These are phyloP conservation scores for Ericerus pela DNA, from an alignment of 1,140 invertebrate species.

Conservation along the genomic window DNA sequence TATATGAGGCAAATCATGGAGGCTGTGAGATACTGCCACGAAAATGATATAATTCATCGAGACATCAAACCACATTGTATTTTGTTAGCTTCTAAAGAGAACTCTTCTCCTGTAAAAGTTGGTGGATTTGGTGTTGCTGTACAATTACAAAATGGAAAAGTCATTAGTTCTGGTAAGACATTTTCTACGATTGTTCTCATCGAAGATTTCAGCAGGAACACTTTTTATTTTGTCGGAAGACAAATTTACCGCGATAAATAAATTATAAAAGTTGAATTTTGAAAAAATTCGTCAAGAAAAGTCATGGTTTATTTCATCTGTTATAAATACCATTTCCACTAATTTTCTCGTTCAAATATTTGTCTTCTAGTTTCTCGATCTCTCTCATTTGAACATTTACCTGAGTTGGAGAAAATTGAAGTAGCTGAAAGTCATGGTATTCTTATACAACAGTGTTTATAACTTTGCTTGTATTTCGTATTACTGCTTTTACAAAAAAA, in stretches of 20 bases:
- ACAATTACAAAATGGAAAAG: slow-evolving; percentile 61
- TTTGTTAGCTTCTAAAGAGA: slow-evolving; percentile 83
- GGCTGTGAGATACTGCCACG: slow-evolving; percentile 88
- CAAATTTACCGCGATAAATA: too few relatives aligned
- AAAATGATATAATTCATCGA: slow-evolving; percentile 91
- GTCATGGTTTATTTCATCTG: too few relatives aligned
- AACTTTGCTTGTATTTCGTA: slow-evolving; percentile 1
- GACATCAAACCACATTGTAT: slow-evolving; percentile 93
- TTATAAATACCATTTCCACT: not conserved
- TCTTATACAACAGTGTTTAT: slow-evolving; percentile 15
- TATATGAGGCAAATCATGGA: slow-evolving; percentile 95
- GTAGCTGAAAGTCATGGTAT: slow-evolving; percentile 23
- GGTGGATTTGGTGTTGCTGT: slow-evolving; percentile 95
- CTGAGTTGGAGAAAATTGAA: slow-evolving; percentile 27
- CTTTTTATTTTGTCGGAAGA: too few relatives aligned
- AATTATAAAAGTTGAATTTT: too few relatives aligned
- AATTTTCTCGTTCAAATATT: too few relatives aligned
- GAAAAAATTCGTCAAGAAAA: too few relatives aligned
- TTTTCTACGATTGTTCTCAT: too few relatives aligned
- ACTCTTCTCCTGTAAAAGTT: slow-evolving; percentile 93
- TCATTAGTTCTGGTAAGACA: slow-evolving; percentile 3
- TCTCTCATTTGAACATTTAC: slow-evolving; percentile 25
- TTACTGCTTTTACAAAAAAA: not conserved
- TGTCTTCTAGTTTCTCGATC: slow-evolving; percentile 24
- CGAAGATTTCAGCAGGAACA: too few relatives aligned